A percentile compares a stretch with the other conserved stretches of the same genome.
Conservation (phyloP, 2,113 vertebrate genomes). For the Urocitellus parryii region DNA sequence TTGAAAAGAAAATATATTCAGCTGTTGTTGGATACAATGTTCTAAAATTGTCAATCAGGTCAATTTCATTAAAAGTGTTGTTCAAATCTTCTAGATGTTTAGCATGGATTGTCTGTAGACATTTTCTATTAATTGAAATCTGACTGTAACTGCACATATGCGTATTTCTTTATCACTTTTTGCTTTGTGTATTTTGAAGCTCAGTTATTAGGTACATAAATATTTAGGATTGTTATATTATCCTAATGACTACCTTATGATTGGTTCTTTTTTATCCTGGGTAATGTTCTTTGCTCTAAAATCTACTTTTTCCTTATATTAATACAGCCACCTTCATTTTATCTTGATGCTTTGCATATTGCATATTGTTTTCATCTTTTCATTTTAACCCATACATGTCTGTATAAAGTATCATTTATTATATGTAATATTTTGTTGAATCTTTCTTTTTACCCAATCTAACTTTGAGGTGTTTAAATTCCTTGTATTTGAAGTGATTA, state of each 20-base stretch:
- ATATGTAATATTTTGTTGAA: not conserved
- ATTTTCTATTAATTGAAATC: not conserved
- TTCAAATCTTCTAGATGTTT: not conserved
- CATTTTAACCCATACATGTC: not conserved
- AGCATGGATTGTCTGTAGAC: not conserved
- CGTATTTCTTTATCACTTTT: not conserved
- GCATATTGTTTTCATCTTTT: not conserved
- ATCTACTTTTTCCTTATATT: not conserved
- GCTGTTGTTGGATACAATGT: not conserved
- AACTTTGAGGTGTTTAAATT: not conserved
- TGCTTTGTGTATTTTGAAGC: not conserved
- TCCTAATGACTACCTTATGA: not conserved
- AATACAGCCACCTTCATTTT: not conserved
- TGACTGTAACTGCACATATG: not conserved
- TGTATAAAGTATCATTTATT: not conserved
- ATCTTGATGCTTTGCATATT: not conserved
- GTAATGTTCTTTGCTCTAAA: not conserved
- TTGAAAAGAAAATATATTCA: not conserved
- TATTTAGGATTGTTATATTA: not conserved
- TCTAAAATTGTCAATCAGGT: not conserved
- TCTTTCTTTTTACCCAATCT: slow-evolving; percentile 15
- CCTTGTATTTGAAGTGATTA: not conserved
- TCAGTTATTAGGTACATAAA: not conserved
- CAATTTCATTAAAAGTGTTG: not conserved
- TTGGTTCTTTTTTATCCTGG: not conserved